These are phyloP conservation scores for Holcopasites calliopsidis DNA, from an alignment of 1,140 invertebrate genomes.

Conservation along the genomic window DNA sequence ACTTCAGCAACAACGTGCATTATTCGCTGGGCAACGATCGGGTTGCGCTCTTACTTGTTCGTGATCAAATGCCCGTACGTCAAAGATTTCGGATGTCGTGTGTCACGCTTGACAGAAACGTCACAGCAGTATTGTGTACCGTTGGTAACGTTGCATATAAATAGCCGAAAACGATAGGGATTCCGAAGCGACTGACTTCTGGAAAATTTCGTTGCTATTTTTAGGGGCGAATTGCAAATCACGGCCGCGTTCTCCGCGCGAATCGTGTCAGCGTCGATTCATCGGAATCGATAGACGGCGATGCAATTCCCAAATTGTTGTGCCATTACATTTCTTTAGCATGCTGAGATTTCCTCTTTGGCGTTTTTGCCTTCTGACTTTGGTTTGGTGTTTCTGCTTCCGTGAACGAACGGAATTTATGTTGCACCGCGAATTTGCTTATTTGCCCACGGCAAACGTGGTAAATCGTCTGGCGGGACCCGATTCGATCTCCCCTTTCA, in stretches of 20 bases:
- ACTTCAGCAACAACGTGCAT: slow-evolving; percentile 38
- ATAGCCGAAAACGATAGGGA: not conserved
- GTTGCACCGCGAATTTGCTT: slow-evolving; percentile 31
- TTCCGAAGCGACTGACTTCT: not conserved
- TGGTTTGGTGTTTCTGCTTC: slow-evolving; percentile 29
- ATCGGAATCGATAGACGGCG: slow-evolving; percentile 1
- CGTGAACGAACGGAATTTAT: slow-evolving; percentile 48
- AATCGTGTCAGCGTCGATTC: not conserved
- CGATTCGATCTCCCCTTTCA: not conserved
- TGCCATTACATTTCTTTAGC: too few species aligned
- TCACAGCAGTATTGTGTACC: not conserved
- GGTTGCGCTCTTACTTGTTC: not conserved
- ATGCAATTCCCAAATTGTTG: slow-evolving; percentile 4
- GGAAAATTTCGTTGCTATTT: not conserved
- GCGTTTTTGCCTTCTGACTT: slow-evolving; percentile 36
- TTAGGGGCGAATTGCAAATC: not conserved
- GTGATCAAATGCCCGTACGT: not conserved
- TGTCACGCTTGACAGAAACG: not conserved
- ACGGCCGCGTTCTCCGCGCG: not conserved
- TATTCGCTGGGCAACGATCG: slow-evolving; percentile 17
- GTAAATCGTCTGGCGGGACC: slow-evolving; percentile 23
- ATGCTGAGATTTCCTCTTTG: not conserved
- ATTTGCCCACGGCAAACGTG: slow-evolving; percentile 28
- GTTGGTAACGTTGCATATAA: not conserved
- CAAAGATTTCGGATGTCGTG: not conserved